phyloP scores from a whole-genome alignment of 2,113 vertebrate genomes.

The Emydocephalus ijimae region DNA sequence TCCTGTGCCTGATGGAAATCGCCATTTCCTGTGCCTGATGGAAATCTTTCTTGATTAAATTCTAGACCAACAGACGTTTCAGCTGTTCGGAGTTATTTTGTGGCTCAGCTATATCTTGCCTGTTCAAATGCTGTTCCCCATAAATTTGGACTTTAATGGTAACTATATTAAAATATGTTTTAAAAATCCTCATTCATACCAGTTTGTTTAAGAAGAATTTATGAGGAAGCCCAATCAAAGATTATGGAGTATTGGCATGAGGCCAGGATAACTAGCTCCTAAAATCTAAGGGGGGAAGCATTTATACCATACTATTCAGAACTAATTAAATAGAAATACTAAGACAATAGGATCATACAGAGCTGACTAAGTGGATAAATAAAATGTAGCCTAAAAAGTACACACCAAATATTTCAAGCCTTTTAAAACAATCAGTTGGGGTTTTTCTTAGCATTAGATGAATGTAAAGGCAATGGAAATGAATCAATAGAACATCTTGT shows the following conservation, averaged over 20 bases:
- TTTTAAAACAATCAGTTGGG: not conserved
- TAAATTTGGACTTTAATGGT: constrained; percentile 50
- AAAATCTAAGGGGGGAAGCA: not conserved
- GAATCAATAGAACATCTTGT: not conserved
- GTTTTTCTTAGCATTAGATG: not conserved
- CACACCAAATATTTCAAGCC: not conserved
- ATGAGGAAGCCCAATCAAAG: not conserved
- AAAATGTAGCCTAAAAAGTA: not conserved
- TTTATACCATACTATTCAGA: not conserved
- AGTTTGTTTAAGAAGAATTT: not conserved
- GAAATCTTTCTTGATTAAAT: constrained; percentile 44
- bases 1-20: constrained; percentile 10
- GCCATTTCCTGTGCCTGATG: constrained; percentile 24
- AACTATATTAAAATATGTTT: constrained; percentile 4
- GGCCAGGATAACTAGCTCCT: not conserved
- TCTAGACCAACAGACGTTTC: constrained; percentile 51
- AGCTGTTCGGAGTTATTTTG: constrained; percentile 51
- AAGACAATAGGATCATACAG: not conserved
- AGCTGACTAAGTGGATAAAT: too few species aligned
- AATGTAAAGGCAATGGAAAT: constrained; percentile 25
- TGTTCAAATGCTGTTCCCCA: constrained; percentile 44
- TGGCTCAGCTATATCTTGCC: constrained; percentile 57
- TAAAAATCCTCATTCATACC: not conserved
- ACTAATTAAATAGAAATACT: not conserved
- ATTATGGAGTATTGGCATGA: not conserved